These are phyloP conservation scores for Centroberyx gerrardi DNA, from an alignment of 2,797 vertebrate genomes.

Conservation along the genomic window DNA sequence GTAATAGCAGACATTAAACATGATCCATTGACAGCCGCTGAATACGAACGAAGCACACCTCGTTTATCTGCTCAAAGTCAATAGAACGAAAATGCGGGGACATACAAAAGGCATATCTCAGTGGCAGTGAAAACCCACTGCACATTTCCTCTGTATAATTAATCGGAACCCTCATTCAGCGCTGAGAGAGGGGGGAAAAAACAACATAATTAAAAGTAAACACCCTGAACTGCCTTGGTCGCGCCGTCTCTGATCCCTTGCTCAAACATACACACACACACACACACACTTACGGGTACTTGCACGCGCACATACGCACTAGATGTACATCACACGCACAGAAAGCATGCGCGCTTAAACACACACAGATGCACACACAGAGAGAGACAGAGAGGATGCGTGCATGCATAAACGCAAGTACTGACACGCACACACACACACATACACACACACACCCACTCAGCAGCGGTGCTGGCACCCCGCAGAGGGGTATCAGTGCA, in stretches of 20 bases:
- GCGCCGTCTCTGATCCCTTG: constrained; percentile 54
- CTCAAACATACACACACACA: constrained; percentile 42
- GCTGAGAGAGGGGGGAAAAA: constrained; percentile 33
- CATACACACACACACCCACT: constrained; percentile 28
- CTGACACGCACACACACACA: neutral
- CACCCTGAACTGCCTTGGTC: constrained; percentile 45
- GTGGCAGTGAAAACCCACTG: constrained; percentile 30
- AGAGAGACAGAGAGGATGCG: neutral
- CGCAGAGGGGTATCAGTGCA: constrained; percentile 55
- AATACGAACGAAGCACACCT: constrained; percentile 55
- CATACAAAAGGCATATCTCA: constrained; percentile 49
- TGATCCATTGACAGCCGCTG: constrained; percentile 60
- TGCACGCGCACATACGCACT: neutral
- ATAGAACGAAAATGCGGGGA: constrained; percentile 49
- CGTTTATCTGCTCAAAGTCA: constrained; percentile 69
- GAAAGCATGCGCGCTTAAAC: neutral
- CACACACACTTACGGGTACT: neutral
- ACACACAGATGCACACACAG: neutral
- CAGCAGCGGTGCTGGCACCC: constrained; percentile 28
- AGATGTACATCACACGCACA: neutral
- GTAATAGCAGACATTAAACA: constrained; percentile 75
- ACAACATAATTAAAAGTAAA: constrained; percentile 80
- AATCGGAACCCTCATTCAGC: constrained; percentile 47
- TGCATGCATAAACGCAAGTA: neutral
- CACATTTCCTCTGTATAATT: constrained; percentile 63